These are phyloP conservation scores for Hyles vespertilio DNA, from an alignment of 1,140 invertebrate species.

Conservation along the genomic window DNA sequence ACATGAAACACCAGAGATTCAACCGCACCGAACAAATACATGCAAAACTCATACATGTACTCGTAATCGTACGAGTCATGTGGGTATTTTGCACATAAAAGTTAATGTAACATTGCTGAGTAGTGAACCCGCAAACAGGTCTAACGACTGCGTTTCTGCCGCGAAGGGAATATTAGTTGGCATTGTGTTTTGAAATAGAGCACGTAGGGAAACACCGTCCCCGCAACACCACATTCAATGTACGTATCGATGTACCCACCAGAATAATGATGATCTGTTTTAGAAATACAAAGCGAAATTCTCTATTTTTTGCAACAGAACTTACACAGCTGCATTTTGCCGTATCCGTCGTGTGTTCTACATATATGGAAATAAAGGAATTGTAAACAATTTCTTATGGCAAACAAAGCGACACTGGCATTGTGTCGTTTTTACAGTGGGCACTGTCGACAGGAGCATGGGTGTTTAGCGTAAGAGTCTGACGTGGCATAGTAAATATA, in stretches of 20 bases:
- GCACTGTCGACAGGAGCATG: background rate
- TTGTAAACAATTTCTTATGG: background rate
- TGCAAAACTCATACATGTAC: background rate
- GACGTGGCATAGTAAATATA: slow-evolving; percentile 32
- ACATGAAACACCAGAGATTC: background rate
- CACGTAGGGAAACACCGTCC: slow-evolving; percentile 14
- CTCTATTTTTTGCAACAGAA: no score
- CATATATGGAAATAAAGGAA: background rate
- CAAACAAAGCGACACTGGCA: background rate
- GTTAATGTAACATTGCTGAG: slow-evolving; percentile 27
- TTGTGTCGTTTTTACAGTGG: background rate
- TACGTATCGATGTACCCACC: background rate
- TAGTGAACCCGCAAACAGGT: slow-evolving; percentile 16
- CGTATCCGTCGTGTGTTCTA: background rate
- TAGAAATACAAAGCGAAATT: background rate
- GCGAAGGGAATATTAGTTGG: slow-evolving; percentile 11
- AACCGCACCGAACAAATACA: background rate
- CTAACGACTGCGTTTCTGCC: slow-evolving; percentile 14
- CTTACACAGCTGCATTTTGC: background rate
- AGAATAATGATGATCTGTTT: background rate
- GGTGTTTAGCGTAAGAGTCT: slow-evolving; percentile 9
- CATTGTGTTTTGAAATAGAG: slow-evolving; percentile 7
- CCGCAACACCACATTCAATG: background rate
- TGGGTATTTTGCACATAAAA: slow-evolving; percentile 21
- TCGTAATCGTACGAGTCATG: background rate